A percentile compares a stretch with the other conserved stretches of the same genome.
Evolutionary conservation across 2,113 vertebrate species (phyloP).

Genomic region (Tyto alba): DNA sequence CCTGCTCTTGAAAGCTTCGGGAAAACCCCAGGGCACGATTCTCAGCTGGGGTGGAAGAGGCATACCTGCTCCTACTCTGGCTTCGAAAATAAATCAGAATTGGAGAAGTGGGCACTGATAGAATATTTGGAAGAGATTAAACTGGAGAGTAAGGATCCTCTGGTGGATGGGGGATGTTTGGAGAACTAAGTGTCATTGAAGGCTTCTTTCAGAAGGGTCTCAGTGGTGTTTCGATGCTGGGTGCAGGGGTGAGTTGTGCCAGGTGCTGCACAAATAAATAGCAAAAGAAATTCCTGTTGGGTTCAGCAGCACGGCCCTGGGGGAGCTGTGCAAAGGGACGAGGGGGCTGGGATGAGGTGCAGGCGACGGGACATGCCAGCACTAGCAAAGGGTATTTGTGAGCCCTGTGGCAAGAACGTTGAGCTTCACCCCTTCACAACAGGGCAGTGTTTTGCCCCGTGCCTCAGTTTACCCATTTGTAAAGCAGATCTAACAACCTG

Average conservation of each 20-base stretch:
- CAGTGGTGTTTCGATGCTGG: fast-evolving
- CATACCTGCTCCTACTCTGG: background rate
- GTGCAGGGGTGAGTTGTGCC: fast-evolving
- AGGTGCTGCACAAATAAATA: background rate
- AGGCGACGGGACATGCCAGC: fast-evolving
- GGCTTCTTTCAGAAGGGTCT: background rate
- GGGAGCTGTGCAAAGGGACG: background rate
- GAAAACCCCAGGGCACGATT: background rate
- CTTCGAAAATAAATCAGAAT: background rate
- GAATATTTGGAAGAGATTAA: background rate
- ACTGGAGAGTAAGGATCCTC: background rate
- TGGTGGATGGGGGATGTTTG: background rate
- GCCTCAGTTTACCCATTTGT: background rate
- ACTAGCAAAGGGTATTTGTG: background rate
- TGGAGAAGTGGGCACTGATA: fast-evolving
- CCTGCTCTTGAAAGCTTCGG: background rate
- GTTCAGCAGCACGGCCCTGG: fast-evolving
- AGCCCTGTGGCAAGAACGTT: fast-evolving
- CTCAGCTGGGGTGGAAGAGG: background rate
- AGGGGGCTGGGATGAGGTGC: background rate
- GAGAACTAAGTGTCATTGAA: background rate
- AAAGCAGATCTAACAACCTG: background rate
- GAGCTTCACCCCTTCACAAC: fast-evolving
- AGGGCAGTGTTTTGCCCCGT: background rate
- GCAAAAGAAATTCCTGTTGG: background rate